Percentiles rank a stretch among this genome's conserved stretches.
Evolutionary conservation across 2,797 vertebrate genomes (phyloP).

Genomic region (Acipenser transmontanus): DNA sequence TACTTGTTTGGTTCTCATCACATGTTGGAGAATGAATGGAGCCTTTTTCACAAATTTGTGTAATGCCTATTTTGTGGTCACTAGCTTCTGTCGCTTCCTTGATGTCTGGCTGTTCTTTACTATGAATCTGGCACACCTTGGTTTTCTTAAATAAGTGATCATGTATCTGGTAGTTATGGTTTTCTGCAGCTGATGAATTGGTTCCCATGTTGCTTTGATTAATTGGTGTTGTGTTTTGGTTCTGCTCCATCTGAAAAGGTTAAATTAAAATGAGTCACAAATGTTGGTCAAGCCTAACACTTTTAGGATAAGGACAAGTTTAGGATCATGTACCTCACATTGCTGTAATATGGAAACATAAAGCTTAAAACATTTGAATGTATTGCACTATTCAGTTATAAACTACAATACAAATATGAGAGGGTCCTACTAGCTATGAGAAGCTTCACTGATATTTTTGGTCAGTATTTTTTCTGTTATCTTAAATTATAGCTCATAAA

Average conservation of each 20-base stretch:
- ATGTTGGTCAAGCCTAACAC: too few species aligned
- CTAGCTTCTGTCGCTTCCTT: neutral
- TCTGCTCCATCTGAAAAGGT: conserved; percentile 47
- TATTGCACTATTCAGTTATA: too few species aligned
- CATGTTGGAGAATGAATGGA: conserved; percentile 21
- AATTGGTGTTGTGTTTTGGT: conserved; percentile 18
- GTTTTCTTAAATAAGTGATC: conserved; percentile 13
- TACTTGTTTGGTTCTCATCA: conserved; percentile 25
- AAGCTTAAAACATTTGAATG: too few species aligned
- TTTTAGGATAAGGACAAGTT: too few species aligned
- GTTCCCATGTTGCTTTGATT: conserved; percentile 30
- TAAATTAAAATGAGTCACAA: too few species aligned
- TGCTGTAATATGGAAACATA: too few species aligned
- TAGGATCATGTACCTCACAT: too few species aligned
- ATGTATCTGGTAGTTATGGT: conserved; percentile 30
- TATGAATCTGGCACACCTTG: conserved; percentile 17
- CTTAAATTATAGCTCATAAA: too few species aligned
- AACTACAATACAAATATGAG: too few species aligned
- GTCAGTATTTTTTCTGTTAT: too few species aligned
- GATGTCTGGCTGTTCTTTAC: conserved; percentile 13
- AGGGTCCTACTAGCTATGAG: too few species aligned
- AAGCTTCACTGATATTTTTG: too few species aligned
- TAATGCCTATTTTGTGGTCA: neutral
- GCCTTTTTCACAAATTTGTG: conserved; percentile 20
- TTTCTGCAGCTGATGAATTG: conserved; percentile 37